Evolutionary conservation across 2,888 invertebrate species (phyloP).

Genomic region (Eupeodes luniger): DNA sequence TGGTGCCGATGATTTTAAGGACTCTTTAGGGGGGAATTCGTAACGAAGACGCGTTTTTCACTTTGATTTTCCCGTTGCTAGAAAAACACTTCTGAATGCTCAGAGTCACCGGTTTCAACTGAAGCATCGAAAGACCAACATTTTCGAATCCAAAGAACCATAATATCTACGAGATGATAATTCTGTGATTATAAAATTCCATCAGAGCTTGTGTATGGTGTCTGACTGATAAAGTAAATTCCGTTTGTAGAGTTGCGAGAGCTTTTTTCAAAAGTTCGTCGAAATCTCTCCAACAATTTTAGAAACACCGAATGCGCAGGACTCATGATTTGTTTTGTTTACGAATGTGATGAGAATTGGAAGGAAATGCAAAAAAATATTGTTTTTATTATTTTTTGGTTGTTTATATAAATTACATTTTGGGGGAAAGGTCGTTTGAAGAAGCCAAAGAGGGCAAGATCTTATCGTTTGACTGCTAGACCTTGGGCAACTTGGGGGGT

Average conservation of each 20-base stretch:
- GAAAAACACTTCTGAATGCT: conserved; percentile 49
- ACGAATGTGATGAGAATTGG: conserved; percentile 51
- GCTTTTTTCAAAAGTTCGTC: conserved; percentile 48
- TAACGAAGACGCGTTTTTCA: conserved; percentile 7
- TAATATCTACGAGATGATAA: conserved; percentile 23
- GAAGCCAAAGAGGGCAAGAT: conserved; percentile 7
- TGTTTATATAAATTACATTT: background rate
- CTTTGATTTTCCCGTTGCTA: conserved; percentile 13
- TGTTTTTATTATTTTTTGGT: background rate
- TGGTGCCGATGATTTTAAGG: background rate
- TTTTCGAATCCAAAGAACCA: conserved; percentile 42
- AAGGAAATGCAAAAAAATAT: conserved; percentile 3
- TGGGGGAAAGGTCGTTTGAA: conserved; percentile 1
- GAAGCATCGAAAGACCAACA: conserved; percentile 42
- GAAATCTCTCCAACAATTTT: conserved; percentile 42
- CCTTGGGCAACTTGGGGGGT: conserved; percentile 15
- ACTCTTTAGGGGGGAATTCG: background rate
- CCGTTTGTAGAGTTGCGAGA: conserved; percentile 41
- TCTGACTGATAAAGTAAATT: conserved; percentile 46
- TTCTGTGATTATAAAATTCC: conserved; percentile 27
- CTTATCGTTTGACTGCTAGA: conserved; percentile 28
- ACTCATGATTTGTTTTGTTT: conserved; percentile 55
- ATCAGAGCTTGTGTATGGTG: conserved; percentile 22
- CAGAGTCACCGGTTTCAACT: conserved; percentile 58
- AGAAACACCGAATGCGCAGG: conserved; percentile 52